Evolutionary conservation across 2,113 vertebrate genomes (phyloP).

Genomic region (Odocoileus hemionus): DNA sequence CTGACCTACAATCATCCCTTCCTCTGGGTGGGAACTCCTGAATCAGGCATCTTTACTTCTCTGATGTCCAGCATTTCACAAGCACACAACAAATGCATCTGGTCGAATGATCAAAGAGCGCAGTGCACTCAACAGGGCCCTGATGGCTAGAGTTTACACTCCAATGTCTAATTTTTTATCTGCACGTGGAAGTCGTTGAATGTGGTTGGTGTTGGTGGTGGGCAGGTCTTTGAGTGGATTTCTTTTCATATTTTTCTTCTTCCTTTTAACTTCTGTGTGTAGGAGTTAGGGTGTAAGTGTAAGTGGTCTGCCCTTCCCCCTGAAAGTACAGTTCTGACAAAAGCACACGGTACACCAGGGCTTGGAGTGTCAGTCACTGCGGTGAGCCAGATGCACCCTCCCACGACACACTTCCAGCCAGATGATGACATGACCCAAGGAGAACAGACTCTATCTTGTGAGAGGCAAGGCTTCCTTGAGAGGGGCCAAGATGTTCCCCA

Average conservation of each 20-base stretch:
- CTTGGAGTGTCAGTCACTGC: neutral
- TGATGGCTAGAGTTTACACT: neutral
- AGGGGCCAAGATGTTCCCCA: neutral
- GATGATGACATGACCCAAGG: neutral
- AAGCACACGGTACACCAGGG: neutral
- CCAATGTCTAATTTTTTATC: neutral
- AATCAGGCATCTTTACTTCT: neutral
- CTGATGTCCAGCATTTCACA: neutral
- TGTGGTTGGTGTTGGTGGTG: neutral
- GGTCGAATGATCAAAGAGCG: neutral
- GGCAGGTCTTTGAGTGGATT: neutral
- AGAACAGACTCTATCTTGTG: neutral
- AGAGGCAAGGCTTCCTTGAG: neutral
- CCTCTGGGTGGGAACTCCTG: neutral
- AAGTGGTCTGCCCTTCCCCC: neutral
- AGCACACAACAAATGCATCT: neutral
- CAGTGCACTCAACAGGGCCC: accelerated
- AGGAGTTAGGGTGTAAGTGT: neutral
- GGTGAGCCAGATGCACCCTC: neutral
- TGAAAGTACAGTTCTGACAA: neutral
- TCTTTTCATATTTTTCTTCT: neutral
- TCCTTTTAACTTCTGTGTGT: neutral
- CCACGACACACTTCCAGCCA: accelerated
- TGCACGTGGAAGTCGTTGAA: neutral
- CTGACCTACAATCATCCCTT: neutral